phyloP scores from a whole-genome alignment of 2,797 vertebrate genomes.

The Choloepus didactylus region DNA sequence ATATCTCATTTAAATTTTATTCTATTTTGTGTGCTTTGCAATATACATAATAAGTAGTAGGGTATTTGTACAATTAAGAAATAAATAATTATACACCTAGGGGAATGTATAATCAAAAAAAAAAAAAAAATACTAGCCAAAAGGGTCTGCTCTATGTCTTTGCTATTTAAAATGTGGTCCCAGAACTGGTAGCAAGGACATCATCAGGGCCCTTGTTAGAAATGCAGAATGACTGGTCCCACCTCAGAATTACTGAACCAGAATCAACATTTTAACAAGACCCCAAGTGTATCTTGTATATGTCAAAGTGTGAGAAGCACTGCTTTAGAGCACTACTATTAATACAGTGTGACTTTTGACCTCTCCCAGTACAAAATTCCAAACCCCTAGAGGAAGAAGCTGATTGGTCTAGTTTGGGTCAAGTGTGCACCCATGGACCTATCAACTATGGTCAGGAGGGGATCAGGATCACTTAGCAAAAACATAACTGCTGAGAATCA shows the following conservation, averaged over 20 bases:
- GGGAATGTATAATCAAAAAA: too few relatives aligned
- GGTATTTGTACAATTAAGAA: background rate
- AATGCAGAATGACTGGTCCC: background rate
- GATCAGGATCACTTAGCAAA: background rate
- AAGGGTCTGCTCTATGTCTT: background rate
- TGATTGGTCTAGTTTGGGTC: background rate
- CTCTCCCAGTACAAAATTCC: background rate
- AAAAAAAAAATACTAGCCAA: background rate
- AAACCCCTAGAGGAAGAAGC: background rate
- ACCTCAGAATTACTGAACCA: too few relatives aligned
- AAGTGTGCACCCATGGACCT: background rate
- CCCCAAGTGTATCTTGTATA: too few relatives aligned
- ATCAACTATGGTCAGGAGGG: background rate
- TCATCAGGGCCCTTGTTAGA: background rate
- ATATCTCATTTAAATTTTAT: background rate
- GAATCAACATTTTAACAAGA: background rate
- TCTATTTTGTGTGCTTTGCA: background rate
- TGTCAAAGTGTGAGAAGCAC: background rate
- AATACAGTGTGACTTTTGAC: background rate
- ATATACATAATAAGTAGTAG: background rate
- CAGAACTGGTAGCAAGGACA: background rate
- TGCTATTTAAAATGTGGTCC: background rate
- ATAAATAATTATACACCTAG: background rate
- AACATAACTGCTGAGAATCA: background rate
- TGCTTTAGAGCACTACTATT: background rate